phyloP scores from a whole-genome alignment of 2,797 vertebrate genomes.

The Sphenopsis melanotis region DNA sequence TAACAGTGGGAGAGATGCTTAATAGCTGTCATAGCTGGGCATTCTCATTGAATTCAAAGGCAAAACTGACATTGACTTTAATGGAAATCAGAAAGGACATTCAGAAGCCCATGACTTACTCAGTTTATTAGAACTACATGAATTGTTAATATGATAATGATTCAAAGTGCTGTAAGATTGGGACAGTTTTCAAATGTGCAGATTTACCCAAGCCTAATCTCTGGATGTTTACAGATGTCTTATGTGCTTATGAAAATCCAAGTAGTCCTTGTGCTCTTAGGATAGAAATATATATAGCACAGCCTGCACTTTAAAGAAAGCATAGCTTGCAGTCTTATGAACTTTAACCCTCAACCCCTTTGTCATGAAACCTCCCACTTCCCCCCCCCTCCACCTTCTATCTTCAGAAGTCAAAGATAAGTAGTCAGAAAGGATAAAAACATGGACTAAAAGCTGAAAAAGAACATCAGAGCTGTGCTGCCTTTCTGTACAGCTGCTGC shows the following conservation, averaged over 20 bases:
- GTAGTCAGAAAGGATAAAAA: slow-evolving; percentile 24
- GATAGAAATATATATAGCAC: background rate
- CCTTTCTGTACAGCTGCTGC: background rate
- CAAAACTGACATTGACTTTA: slow-evolving; percentile 50
- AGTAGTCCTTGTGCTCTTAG: background rate
- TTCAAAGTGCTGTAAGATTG: background rate
- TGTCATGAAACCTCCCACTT: background rate
- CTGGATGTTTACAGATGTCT: slow-evolving; percentile 35
- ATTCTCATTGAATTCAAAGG: slow-evolving; percentile 29
- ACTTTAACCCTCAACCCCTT: background rate
- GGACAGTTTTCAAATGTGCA: slow-evolving; percentile 16
- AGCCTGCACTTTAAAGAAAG: slow-evolving; percentile 7
- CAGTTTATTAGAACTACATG: background rate
- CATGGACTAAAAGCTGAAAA: slow-evolving; percentile 10
- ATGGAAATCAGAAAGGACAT: slow-evolving; percentile 22
- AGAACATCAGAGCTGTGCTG: background rate
- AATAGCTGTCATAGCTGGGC: slow-evolving; percentile 21
- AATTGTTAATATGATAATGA: slow-evolving; percentile 23
- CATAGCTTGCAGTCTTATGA: background rate
- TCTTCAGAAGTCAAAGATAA: slow-evolving; percentile 19
- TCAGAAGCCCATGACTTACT: slow-evolving; percentile 18
- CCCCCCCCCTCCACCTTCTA: too few species aligned
- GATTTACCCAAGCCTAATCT: slow-evolving; percentile 34
- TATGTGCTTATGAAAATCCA: slow-evolving; percentile 20
- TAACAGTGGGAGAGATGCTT: slow-evolving; percentile 34